phyloP scores from a whole-genome alignment of 2,888 invertebrate species.

The Drosophila leonis region DNA sequence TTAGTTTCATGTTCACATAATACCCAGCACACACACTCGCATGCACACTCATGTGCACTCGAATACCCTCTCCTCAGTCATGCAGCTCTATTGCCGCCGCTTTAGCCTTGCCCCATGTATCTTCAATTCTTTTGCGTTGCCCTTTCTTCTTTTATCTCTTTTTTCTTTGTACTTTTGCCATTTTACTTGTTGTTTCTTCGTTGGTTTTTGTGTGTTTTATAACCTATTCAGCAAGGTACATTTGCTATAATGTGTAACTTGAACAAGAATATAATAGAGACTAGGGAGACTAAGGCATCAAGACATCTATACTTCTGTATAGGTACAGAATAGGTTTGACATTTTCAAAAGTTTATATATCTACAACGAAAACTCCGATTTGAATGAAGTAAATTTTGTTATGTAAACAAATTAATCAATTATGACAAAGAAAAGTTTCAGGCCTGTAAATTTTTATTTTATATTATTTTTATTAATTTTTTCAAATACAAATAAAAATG shows the following conservation, averaged over 20 bases:
- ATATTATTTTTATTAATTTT: no score
- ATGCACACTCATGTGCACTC: constrained; percentile 33
- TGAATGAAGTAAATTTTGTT: no score
- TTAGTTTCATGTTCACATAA: constrained; percentile 58
- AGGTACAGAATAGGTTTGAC: no score
- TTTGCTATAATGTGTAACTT: background rate
- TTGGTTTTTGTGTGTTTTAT: constrained; percentile 25
- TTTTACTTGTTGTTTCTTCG: constrained; percentile 47
- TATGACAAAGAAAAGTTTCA: no score
- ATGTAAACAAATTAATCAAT: no score
- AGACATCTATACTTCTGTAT: no score
- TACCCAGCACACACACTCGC: constrained; percentile 18
- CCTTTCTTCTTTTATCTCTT: constrained; percentile 13
- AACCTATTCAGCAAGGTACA: background rate
- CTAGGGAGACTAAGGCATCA: no score
- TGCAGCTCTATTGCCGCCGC: constrained; percentile 61
- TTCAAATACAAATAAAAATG: no score
- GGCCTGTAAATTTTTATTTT: no score
- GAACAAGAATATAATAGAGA: background rate
- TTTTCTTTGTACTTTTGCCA: constrained; percentile 28
- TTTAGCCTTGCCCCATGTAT: constrained; percentile 67
- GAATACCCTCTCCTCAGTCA: constrained; percentile 27
- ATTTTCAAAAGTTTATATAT: no score
- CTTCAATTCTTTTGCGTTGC: constrained; percentile 50
- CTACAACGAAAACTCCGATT: no score